Percentiles rank a stretch among this genome's conserved stretches.
Conservation (phyloP, 2,797 vertebrate species). For the Manis pentadactyla region DNA sequence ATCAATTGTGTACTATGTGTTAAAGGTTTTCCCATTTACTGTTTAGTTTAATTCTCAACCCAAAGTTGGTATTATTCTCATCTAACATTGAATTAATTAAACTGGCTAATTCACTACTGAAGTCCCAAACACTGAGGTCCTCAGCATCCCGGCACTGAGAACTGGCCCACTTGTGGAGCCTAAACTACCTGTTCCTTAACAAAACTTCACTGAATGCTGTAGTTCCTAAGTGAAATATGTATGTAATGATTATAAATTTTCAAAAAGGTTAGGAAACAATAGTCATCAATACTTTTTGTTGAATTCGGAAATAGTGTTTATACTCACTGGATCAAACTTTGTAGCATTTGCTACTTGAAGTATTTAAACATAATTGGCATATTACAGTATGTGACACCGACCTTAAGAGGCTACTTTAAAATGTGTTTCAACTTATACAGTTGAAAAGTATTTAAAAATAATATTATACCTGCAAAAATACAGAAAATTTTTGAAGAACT, state of each 20-base stretch:
- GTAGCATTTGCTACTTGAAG: constrained; percentile 45
- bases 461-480: constrained; percentile 32
- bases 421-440: constrained; percentile 10
- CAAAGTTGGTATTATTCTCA: background rate
- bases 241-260: constrained; percentile 3
- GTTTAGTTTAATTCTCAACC: constrained; percentile 27
- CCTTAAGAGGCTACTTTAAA: constrained; percentile 52
- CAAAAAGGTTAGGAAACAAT: constrained; percentile 14
- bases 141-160: background rate
- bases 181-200: background rate
- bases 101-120: background rate
- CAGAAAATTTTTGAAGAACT: constrained; percentile 9
- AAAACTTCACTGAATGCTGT: background rate
- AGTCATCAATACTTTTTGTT: background rate
- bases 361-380: constrained; percentile 24
- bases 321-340: background rate
- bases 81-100: constrained; percentile 17
- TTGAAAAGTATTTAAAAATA: constrained; percentile 56
- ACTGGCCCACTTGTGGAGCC: background rate
- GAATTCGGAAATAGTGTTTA: background rate
- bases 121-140: background rate
- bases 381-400: background rate
- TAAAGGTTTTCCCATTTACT: background rate
- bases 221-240: constrained; percentile 30
- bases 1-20: background rate